Evolutionary conservation across 2,888 invertebrate species (phyloP), one percentile per base, ranked within the genome.

Genomic region (Fissipunctia ypsillon): DNA sequence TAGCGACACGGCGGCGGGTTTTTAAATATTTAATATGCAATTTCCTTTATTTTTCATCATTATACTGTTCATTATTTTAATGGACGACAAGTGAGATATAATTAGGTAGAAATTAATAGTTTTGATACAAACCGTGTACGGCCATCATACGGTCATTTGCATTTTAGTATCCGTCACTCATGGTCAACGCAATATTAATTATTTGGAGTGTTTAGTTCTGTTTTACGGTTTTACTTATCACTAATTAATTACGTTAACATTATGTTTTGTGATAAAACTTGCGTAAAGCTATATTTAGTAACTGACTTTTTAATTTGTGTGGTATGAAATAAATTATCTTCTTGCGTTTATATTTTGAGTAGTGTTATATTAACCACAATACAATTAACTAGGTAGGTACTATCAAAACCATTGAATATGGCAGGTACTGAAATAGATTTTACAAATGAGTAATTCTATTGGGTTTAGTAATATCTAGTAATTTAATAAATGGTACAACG

Each of bases 1-100:
- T 92, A 93, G 92, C 93, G 93, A 93, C 94, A 94, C 91, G 91
- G 76, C 76, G 76, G 83, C 89, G 91, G 90, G 92, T 95, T 88
- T n/a, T 95, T 95, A 95, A 96, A 95, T 95, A 95, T 95, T 96
- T 94, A 95, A 95, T 93, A 94, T 93, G 94, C 93, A 95, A 94
- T 95, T 94, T 95, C 93, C 93, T 94, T 93, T 94, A 94, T 93
- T 94, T 94, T 94, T 93, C 90, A 91, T 91, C 91, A 89, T 88
- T 85, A 88, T 85, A 87, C 82, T 84, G 86, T 90, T 91, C 88
- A 91, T 93, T 92, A 93, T 90, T 87, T 85, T 91, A 94, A 94
- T 93, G 92, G 91, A 88, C 87, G 88, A 90, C 89, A 92, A 92
- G 91, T 93, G 88, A 90, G 88, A 87, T 90, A 91, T 93, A 92